A percentile compares a stretch with the other conserved stretches of the same genome.
phyloP scores from a whole-genome alignment of 2,888 invertebrate genomes.

The Caenorhabditis macrosperma region DNA sequence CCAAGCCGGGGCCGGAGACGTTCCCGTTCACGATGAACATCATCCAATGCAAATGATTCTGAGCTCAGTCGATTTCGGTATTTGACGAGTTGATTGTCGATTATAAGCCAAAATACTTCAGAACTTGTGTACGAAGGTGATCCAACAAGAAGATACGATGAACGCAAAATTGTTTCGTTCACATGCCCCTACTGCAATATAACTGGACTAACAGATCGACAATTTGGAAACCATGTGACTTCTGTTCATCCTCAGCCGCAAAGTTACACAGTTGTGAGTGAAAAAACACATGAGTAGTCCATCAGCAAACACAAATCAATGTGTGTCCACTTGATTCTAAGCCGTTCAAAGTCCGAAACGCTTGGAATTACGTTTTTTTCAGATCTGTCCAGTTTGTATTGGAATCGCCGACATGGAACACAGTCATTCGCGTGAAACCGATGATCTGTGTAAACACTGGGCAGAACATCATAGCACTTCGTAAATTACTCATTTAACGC shows the following conservation, averaged over 20 bases:
- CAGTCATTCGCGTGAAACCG: constrained; percentile 91
- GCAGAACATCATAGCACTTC: constrained; percentile 87
- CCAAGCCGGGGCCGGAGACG: not conserved
- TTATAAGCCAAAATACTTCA: constrained; percentile 81
- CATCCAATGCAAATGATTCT: constrained; percentile 99
- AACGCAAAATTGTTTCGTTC: constrained; percentile 86
- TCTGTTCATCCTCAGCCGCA: constrained; percentile 93
- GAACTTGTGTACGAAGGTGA: constrained; percentile 97
- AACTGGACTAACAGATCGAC: constrained; percentile 94
- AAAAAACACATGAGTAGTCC: too few species aligned
- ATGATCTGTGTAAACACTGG: constrained; percentile 97
- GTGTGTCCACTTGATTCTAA: too few species aligned
- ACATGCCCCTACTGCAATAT: constrained; percentile 95
- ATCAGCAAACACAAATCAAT: too few species aligned
- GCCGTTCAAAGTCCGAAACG: too few species aligned
- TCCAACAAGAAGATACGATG: constrained; percentile 89
- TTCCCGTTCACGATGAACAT: constrained; percentile 89
- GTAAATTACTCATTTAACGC: constrained; percentile 9
- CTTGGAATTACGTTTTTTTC: constrained; percentile 65
- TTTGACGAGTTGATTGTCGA: constrained; percentile 67
- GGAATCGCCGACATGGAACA: constrained; percentile 95
- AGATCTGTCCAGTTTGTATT: constrained; percentile 98
- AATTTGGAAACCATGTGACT: constrained; percentile 86
- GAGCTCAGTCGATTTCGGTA: constrained; percentile 95
- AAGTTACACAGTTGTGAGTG: constrained; percentile 86